Base-by-base conservation (phyloP, 2,113 vertebrate species). In the Melanerpes formicivorus region DNA sequence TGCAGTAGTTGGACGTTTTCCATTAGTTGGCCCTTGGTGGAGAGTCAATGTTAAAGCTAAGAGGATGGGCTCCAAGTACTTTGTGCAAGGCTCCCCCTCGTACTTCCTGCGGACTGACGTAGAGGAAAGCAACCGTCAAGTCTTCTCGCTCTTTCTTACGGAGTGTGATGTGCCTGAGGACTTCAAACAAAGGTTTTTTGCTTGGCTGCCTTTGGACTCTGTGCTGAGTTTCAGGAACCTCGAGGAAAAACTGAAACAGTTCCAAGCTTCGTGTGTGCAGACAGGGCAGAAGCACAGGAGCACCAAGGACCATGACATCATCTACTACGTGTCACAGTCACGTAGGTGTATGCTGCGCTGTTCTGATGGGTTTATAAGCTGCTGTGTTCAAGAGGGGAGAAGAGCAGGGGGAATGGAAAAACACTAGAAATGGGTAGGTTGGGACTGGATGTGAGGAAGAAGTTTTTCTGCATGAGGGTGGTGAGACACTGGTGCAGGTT, bases 21-120 rank as follows among this genome's bases (percentile, higher is more conserved):
- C 97, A 3, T 95, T 98, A 30, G 74, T 42, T 16, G 97, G 22
- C 62, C 94, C 98, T 7, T 99, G 98, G 98, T 99, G 98, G 98
- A 93, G 72, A 75, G 97, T 98, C 81, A 97, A 96, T 14, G 95
- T 98, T 42, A 94, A 70, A 55, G 97, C 80, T 34, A 96, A 90
- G 69, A 56, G 62, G n/a, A 11, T 9, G 12, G 64, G 63, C 3
- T 87, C 40, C 0, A 95, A 72, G 66, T 98, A 97, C 74, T 94
- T 96, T n/a, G 62, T 95, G 69, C 95, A 95, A 70, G 97, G 97
- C 40, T 97, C 95, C 84, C 98, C 98, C 0, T 98, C 97, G 0
- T 99, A 98, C 95, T 97, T 96, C 72, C 96, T 99, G 70, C 96
- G 92, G 56, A 93, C 96, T 42, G 89, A 97, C 63, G 84, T 96